A percentile compares a stretch with the other conserved stretches of the same genome.
phyloP scores from a whole-genome alignment of 2,888 invertebrate genomes.

The Orchestes rusci region DNA sequence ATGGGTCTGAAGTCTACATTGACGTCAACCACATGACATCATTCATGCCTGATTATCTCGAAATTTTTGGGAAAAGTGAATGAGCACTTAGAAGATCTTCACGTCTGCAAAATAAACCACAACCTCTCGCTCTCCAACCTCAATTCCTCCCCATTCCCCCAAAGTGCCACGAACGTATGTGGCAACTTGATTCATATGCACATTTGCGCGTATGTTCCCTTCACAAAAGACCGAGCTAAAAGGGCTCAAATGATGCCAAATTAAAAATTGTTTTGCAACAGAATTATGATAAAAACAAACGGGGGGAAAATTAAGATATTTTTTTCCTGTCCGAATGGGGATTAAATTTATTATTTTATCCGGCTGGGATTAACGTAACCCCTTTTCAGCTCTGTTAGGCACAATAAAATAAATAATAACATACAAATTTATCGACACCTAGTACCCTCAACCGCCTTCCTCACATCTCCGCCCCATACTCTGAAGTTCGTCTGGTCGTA shows the following conservation, averaged over 20 bases:
- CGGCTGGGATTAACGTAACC: too few species aligned
- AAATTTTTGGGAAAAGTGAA: too few species aligned
- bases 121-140: neutral
- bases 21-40: too few species aligned
- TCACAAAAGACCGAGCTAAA: conserved; percentile 20
- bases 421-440: conserved; percentile 36
- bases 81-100: too few species aligned
- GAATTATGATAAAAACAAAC: conserved; percentile 18
- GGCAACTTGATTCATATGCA: conserved; percentile 23
- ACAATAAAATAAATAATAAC: conserved; percentile 2
- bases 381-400: too few species aligned
- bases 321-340: conserved; percentile 4
- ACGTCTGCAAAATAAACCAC: too few species aligned
- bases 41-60: too few species aligned
- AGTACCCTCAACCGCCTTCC: conserved; percentile 43
- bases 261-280: conserved; percentile 22
- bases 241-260: conserved; percentile 20
- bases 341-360: neutral
- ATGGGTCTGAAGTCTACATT: too few species aligned
- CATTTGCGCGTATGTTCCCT: conserved; percentile 21
- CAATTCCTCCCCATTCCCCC: neutral
- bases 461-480: conserved; percentile 48
- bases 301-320: conserved; percentile 15
- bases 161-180: conserved; percentile 21
- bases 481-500: conserved; percentile 57